A percentile compares a stretch with the other conserved stretches of the same genome.
Conservation (phyloP, 2,888 invertebrate species). For the Drosophila quinaria region DNA sequence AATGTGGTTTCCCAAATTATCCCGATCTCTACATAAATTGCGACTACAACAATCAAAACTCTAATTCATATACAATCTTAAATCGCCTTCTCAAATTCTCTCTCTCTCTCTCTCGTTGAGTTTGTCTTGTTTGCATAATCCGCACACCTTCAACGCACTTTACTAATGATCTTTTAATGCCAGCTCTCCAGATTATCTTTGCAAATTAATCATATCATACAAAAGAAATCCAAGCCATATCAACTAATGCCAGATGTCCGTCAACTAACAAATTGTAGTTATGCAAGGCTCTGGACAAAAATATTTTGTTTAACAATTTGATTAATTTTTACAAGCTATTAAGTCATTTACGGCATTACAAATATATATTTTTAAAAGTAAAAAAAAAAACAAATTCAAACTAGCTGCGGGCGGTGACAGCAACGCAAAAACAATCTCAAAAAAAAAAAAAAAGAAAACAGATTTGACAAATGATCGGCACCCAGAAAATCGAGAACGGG, state of each 20-base stretch:
- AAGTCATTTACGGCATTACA: conserved; percentile 24
- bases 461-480: conserved; percentile 57
- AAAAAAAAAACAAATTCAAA: conserved; percentile 15
- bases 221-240: conserved; percentile 27
- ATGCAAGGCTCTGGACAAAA: conserved; percentile 39
- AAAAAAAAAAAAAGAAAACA: conserved; percentile 23
- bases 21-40: neutral
- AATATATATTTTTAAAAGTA: conserved; percentile 7
- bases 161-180: conserved; percentile 54
- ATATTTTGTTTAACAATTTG: conserved; percentile 27
- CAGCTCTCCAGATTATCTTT: conserved; percentile 31
- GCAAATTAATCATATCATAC: conserved; percentile 63
- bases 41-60: conserved; percentile 16
- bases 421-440: conserved; percentile 9
- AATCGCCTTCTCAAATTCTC: neutral
- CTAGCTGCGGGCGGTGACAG: conserved; percentile 57
- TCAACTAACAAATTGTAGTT: conserved; percentile 17
- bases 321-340: conserved; percentile 45
- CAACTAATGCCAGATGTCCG: conserved; percentile 22
- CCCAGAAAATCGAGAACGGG: conserved; percentile 43
- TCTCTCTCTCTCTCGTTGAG: neutral
- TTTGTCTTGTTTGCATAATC: conserved; percentile 36
- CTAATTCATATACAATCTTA: conserved; percentile 7
- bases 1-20: neutral
- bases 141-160: conserved; percentile 24